These are phyloP conservation scores for Lasiommata megera DNA, from an alignment of 2,888 invertebrate genomes.

Conservation along the genomic window DNA sequence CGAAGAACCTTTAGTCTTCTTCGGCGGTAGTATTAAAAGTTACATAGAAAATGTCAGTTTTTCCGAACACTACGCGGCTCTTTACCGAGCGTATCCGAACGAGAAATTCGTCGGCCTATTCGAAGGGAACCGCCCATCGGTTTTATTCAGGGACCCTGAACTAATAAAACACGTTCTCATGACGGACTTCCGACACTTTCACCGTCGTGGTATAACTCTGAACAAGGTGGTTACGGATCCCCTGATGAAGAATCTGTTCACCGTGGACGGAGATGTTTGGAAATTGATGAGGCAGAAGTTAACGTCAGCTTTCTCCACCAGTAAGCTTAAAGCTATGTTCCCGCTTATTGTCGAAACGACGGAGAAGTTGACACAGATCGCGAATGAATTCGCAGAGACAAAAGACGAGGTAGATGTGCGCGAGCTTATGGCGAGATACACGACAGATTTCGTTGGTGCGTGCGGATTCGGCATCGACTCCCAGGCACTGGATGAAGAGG, in stretches of 20 bases:
- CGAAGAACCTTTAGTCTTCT: conserved; percentile 22
- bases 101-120: conserved; percentile 45
- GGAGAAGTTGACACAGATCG: conserved; percentile 37
- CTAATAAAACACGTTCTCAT: conserved; percentile 41
- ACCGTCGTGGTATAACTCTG: conserved; percentile 38
- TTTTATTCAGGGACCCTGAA: conserved; percentile 44
- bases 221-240: conserved; percentile 38
- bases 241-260: conserved; percentile 42
- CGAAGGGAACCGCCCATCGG: conserved; percentile 31
- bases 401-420: conserved; percentile 39
- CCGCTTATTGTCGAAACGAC: conserved; percentile 43
- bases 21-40: conserved; percentile 24
- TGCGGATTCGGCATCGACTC: conserved; percentile 47
- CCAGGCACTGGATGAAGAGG: conserved; percentile 41
- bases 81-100: conserved; percentile 37
- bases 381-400: conserved; percentile 32
- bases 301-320: conserved; percentile 45
- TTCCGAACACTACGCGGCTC: conserved; percentile 32
- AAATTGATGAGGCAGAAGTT: conserved; percentile 44
- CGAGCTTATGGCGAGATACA: conserved; percentile 46
- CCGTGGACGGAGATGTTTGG: conserved; percentile 48
- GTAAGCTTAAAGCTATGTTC: conserved; percentile 46
- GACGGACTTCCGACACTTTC: conserved; percentile 42
- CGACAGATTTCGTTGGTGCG: conserved; percentile 46
- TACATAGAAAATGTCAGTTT: conserved; percentile 24